These are phyloP conservation scores for Hippocampus mohnikei DNA, from an alignment of 2,113 vertebrate genomes.

Conservation along the genomic window DNA sequence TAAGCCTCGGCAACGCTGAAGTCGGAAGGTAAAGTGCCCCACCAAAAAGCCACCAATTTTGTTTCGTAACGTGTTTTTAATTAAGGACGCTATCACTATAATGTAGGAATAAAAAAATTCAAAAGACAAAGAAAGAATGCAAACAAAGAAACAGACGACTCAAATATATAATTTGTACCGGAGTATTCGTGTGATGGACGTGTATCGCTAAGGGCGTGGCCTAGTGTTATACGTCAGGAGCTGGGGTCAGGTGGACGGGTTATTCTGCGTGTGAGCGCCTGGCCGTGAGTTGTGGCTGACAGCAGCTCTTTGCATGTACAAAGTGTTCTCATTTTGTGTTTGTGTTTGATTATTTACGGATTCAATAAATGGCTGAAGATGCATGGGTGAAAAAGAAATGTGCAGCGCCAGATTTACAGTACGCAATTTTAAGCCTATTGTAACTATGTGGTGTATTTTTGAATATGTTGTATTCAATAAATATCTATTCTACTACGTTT, in stretches of 20 bases:
- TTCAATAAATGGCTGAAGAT: neutral
- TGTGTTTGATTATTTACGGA: neutral
- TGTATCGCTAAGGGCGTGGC: neutral
- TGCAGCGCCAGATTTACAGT: neutral
- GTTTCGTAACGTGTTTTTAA: neutral
- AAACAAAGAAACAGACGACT: neutral
- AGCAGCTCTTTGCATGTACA: neutral
- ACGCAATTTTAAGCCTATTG: neutral
- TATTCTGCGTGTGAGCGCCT: neutral
- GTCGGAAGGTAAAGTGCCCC: constrained; percentile 92
- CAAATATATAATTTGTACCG: neutral
- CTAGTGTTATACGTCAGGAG: neutral
- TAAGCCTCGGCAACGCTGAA: constrained; percentile 93
- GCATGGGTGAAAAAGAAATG: neutral
- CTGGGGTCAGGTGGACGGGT: no score
- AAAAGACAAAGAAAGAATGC: neutral
- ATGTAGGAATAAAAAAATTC: neutral
- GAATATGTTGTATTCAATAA: neutral
- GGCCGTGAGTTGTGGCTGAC: neutral
- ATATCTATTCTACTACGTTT: no score
- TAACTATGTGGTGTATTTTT: neutral
- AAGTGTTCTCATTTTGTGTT: neutral
- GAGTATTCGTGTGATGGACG: neutral
- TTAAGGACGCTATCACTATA: neutral
- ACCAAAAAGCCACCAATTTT: neutral